These are phyloP conservation scores for Drosophila athabasca DNA, from an alignment of 1,140 invertebrate genomes.

Conservation along the genomic window DNA sequence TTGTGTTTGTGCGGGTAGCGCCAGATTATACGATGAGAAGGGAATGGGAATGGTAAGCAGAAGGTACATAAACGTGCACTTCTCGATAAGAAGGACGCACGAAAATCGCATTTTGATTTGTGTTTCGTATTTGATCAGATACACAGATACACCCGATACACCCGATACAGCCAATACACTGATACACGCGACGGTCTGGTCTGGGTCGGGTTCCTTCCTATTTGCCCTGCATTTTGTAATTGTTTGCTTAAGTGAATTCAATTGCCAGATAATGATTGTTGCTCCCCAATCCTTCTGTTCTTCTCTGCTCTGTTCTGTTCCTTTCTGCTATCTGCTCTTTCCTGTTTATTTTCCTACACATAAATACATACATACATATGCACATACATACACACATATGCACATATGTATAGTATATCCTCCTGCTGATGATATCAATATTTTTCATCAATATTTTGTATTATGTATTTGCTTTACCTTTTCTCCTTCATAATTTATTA, in stretches of 20 bases:
- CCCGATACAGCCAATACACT: conserved; percentile 25
- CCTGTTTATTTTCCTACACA: too few species aligned
- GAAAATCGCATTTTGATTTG: conserved; percentile 78
- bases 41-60: conserved; percentile 31
- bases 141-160: conserved; percentile 38
- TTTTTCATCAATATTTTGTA: conserved; percentile 34
- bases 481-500: conserved; percentile 56
- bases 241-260: conserved; percentile 75
- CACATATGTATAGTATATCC: too few species aligned
- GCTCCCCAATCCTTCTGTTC: conserved; percentile 12
- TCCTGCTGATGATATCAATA: conserved; percentile 27
- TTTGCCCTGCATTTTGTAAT: conserved; percentile 67
- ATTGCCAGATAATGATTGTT: conserved; percentile 72
- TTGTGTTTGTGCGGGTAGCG: conserved; percentile 32
- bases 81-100: conserved; percentile 66
- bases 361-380: too few species aligned
- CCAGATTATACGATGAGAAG: conserved; percentile 29
- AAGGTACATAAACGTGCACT: conserved; percentile 56
- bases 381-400: too few species aligned
- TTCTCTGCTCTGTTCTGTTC: conserved; percentile 6
- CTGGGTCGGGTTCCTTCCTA: conserved; percentile 25
- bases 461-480: conserved; percentile 53
- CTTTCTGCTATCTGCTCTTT: conserved; percentile 1
- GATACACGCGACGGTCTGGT: conserved; percentile 26
- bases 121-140: conserved; percentile 71